Percentiles rank a stretch among this genome's conserved stretches.
phyloP scores from a whole-genome alignment of 2,113 vertebrate genomes.

The Nerophis lumbriciformis region DNA sequence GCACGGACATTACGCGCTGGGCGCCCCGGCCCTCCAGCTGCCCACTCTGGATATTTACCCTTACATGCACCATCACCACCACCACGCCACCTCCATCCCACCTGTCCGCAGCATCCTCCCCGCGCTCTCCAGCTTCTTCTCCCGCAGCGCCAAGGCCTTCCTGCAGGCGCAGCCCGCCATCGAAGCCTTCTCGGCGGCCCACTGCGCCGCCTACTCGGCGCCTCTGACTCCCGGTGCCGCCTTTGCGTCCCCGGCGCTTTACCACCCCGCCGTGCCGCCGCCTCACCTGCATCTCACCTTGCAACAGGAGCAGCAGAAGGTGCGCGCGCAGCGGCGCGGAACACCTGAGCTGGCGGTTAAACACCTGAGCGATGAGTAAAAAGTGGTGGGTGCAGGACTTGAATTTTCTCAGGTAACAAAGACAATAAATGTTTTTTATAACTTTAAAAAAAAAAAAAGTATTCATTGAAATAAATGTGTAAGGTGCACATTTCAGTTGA shows the following conservation, averaged over 20 bases:
- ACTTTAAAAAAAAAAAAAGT: too few species aligned
- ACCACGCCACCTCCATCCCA: slow-evolving; percentile 56
- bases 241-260: slow-evolving; percentile 57
- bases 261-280: slow-evolving; percentile 62
- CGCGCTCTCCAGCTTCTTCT: slow-evolving; percentile 72
- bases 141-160: slow-evolving; percentile 67
- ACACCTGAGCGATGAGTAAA: slow-evolving; percentile 45
- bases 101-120: slow-evolving; percentile 74
- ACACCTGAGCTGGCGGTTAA: slow-evolving; percentile 44
- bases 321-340: slow-evolving; percentile 55
- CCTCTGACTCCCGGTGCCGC: slow-evolving; percentile 46
- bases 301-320: slow-evolving; percentile 70
- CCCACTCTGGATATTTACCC: slow-evolving; percentile 71
- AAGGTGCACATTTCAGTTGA: too few species aligned
- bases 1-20: slow-evolving; percentile 64
- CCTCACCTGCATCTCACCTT: slow-evolving; percentile 55
- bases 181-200: slow-evolving; percentile 53
- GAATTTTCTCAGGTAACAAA: slow-evolving; percentile 67
- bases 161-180: slow-evolving; percentile 59
- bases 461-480: too few species aligned
- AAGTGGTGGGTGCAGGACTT: slow-evolving; percentile 6
- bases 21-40: slow-evolving; percentile 62
- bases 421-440: slow-evolving; percentile 19
- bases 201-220: slow-evolving; percentile 42
- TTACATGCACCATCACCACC: slow-evolving; percentile 37